Evolutionary conservation across 2,888 invertebrate genomes (phyloP).

Genomic region (Dolichopus griseipennis): DNA sequence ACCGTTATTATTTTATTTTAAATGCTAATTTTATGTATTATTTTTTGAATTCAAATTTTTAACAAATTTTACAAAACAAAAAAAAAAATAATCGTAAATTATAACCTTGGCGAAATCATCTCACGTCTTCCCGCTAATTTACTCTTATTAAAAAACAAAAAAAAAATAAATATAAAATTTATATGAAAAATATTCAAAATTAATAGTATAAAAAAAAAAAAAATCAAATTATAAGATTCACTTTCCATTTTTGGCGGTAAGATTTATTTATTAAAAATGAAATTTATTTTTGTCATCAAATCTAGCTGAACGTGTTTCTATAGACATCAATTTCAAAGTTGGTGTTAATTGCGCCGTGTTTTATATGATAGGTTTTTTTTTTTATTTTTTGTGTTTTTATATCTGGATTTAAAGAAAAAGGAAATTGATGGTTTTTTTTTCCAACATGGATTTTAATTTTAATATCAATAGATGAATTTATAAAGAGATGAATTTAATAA

Average conservation of each 20-base stretch:
- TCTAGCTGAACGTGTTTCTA: background rate
- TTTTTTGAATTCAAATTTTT: background rate
- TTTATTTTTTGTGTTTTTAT: too few relatives aligned
- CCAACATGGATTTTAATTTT: too few relatives aligned
- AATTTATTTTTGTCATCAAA: background rate
- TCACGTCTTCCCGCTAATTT: background rate
- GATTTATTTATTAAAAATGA: background rate
- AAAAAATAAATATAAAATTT: background rate
- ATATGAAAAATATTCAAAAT: too few relatives aligned
- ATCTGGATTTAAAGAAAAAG: too few relatives aligned
- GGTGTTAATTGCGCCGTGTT: background rate
- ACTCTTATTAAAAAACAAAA: background rate
- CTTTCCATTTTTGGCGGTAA: background rate
- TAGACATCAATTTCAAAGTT: background rate
- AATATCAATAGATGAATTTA: too few relatives aligned
- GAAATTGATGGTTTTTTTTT: too few relatives aligned
- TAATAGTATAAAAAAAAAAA: too few relatives aligned
- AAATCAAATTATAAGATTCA: background rate
- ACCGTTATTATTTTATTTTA: background rate
- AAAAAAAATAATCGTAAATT: background rate
- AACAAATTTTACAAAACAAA: background rate
- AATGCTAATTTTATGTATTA: background rate
- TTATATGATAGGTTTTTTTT: background rate
- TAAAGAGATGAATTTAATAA: too few relatives aligned
- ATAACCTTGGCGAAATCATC: slow-evolving; percentile 2